Base-by-base conservation (phyloP, 2,113 vertebrate genomes). In the Aythya baeri region DNA sequence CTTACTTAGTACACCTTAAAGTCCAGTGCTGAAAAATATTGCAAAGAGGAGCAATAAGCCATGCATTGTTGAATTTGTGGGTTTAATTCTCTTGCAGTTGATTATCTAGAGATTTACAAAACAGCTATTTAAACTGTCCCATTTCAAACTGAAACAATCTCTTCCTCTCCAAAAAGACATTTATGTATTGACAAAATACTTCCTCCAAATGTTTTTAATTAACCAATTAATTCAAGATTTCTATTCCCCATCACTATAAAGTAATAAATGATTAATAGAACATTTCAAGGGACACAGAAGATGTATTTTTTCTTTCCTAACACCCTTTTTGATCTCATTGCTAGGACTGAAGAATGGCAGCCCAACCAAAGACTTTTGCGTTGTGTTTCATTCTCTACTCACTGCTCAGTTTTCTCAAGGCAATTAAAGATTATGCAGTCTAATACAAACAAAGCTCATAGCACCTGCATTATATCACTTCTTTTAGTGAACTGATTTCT, bases 201-300 rank as follows among this genome's bases (percentile, higher is more conserved):
- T 72, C 18, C 76, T 16, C 58, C 82, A 94, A 89, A 92, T 93
- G 77, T 87, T 86, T 61, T 58, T 85, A 76, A 94, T 84, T 82
- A 91, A 92, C 32, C 52, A 68, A 32, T 72, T 82, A 91, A 91
- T 92, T 72, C 38, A 41, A 65, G 38, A 62, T 65, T 89, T 54
- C 43, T 85, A 9, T 58, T 76, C 50, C 63, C 79, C 50, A 62
- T 83, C 89, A 49, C 34, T 44, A 76, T 17, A 46, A 89, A 86
- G 43, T 26, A 83, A 75, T 57, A 89, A 78, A 79, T 89, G 74
- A 52, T n/a, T 11, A 93, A 80, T 11, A 6, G 38, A 93, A 73
- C 38, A 61, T 50, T 88, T 79, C 55, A 83, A 71, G 52, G 13
- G 15, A 14, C 6, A 80, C 21, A 72, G 41, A 70, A 88, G 38